phyloP scores from a whole-genome alignment of 2,888 invertebrate species.

The Ophion ventricosus region DNA sequence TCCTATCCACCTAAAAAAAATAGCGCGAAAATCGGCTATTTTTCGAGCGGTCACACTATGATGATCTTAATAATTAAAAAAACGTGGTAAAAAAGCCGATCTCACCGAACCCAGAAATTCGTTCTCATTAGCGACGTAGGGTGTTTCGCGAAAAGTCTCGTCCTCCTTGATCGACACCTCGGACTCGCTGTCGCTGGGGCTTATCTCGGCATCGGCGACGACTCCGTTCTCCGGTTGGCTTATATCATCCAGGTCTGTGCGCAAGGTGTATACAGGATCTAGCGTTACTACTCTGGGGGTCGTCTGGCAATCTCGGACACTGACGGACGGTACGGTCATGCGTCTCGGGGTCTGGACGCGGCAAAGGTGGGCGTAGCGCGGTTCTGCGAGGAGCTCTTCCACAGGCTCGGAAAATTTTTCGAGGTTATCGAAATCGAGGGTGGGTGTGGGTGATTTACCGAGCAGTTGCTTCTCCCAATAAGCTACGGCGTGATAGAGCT shows the following conservation, averaged over 20 bases:
- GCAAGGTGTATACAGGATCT: conserved; percentile 81
- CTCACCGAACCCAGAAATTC: conserved; percentile 85
- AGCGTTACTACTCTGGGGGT: conserved; percentile 82
- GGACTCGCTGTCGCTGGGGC: conserved; percentile 86
- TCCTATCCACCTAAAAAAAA: too few relatives aligned
- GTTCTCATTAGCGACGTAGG: conserved; percentile 84
- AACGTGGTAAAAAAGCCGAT: conserved; percentile 24
- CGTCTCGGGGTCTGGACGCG: conserved; percentile 70
- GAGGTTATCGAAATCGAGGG: conserved; percentile 63
- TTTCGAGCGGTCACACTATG: too few relatives aligned
- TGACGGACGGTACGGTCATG: conserved; percentile 79
- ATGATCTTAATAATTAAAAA: too few relatives aligned
- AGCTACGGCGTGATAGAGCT: conserved; percentile 83
- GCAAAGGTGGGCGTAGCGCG: conserved; percentile 11
- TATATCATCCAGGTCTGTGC: conserved; percentile 89
- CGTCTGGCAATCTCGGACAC: conserved; percentile 78
- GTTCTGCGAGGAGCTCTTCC: neutral
- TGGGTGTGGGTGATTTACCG: conserved; percentile 72
- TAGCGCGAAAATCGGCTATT: too few relatives aligned
- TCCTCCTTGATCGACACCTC: conserved; percentile 86
- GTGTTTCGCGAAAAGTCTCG: conserved; percentile 81
- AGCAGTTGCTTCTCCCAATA: conserved; percentile 80
- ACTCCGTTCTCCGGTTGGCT: conserved; percentile 88
- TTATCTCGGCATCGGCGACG: conserved; percentile 84
- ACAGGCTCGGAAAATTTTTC: conserved; percentile 46